Percentiles rank a stretch among this genome's conserved stretches.
Evolutionary conservation across 2,113 vertebrate genomes (phyloP).

Genomic region (Sorex araneus): DNA sequence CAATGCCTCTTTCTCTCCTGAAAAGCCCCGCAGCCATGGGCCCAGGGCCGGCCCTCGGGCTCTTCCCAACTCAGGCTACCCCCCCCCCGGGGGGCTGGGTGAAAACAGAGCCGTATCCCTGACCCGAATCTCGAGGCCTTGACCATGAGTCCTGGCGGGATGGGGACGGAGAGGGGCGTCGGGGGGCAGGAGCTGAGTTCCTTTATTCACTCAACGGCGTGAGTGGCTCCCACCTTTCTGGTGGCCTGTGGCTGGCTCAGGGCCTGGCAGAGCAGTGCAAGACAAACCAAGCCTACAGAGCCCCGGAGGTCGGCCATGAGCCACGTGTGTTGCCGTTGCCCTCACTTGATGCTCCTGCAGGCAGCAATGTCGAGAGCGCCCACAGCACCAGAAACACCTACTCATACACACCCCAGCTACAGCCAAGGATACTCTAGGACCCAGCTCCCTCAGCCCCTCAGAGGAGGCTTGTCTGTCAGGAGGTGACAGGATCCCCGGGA

Average conservation of each 20-base stretch:
- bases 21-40: not conserved
- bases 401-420: not conserved
- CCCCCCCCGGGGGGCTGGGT: not conserved
- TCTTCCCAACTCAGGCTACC: not conserved
- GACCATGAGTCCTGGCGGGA: not conserved
- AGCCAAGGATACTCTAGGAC: not conserved
- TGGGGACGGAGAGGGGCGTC: rapidly evolving
- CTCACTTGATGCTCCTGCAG: too few species aligned
- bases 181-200: not conserved
- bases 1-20: slow-evolving; percentile 55
- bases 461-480: not conserved
- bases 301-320: not conserved
- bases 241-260: not conserved
- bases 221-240: not conserved
- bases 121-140: not conserved
- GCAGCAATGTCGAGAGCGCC: not conserved
- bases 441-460: not conserved
- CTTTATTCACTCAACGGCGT: not conserved
- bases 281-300: not conserved
- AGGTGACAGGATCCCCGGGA: not conserved
- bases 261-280: rapidly evolving
- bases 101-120: not conserved
- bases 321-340: not conserved
- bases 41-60: rapidly evolving
- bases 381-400: not conserved